Evolutionary conservation across 2,113 vertebrate species (phyloP), one percentile per base, ranked within the genome.

Genomic region (Burhinus bistriatus): DNA sequence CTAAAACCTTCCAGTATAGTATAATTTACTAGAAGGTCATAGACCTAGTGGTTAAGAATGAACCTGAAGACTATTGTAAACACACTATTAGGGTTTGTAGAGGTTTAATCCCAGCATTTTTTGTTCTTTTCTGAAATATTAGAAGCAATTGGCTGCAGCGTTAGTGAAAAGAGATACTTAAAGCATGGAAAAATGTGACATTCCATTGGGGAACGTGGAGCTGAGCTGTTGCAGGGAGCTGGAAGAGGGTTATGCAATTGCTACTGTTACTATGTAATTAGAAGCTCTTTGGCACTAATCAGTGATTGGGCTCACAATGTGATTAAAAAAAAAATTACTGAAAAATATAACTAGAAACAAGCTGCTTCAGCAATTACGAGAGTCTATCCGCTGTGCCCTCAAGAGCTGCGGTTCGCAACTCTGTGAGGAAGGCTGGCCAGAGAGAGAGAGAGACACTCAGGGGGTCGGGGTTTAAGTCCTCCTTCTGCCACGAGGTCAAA

Each of bases 201-300:
- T 96, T 97, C 86, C 49, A 8, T 6, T 82, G 52, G 85, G 34
- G 32, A 93, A 72, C 2, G 34, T 10, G 77, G 87, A 95, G 88
- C 54, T 79, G 95, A 86, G 57, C 89, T 77, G 49, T 49, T 66
- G 75, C 91, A 77, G 62, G 81, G 83, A 95, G 71, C 75, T 87
- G 65, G 51, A 68, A 77, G 36, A 58, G 54, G 58, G 71, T 88
- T 89, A 49, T 77, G 94, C 72, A 97, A 89, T 55, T 81, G 66
- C 88, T 91, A 95, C 95, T 95, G 97, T 97, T 92, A 93, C 93
- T 76, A 75, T 95, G 76, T 93, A 96, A 95, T 97, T 97, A 97
- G 95, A 97, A 92, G 70, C 90, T 93, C 66, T 94, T 96, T 95
- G 94, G 91, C 93, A 91, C 95, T 96, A 20, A 54, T 84, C 80